Conservation (phyloP, 2,797 vertebrate genomes). For the Lepus oiostolus region DNA sequence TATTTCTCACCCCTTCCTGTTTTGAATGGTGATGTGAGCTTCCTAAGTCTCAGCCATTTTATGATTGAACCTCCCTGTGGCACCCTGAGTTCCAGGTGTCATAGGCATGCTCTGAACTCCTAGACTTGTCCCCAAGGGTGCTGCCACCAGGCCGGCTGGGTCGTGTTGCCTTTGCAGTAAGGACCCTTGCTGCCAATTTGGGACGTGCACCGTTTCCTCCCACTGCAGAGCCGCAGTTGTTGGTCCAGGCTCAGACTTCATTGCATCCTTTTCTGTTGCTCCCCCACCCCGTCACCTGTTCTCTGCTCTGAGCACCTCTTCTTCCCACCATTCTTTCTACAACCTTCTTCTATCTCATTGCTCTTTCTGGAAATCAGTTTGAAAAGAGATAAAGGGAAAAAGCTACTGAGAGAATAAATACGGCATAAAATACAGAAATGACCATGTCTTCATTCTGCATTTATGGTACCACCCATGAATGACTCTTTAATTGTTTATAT, state of each 20-base stretch:
- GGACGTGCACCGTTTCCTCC: not conserved
- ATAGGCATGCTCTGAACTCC: not conserved
- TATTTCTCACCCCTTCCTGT: not conserved
- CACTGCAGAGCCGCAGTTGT: not conserved
- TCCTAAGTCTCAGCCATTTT: not conserved
- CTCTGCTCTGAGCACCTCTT: not conserved
- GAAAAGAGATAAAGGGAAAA: constrained; percentile 46
- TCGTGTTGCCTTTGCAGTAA: not conserved
- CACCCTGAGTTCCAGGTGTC: not conserved
- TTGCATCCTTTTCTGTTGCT: not conserved
- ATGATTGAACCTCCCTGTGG: not conserved
- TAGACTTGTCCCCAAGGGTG: not conserved
- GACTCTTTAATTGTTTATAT: not conserved
- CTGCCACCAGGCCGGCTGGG: not conserved
- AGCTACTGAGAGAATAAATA: not conserved
- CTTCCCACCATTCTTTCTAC: not conserved
- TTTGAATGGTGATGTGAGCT: not conserved
- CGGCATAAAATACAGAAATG: constrained; percentile 27
- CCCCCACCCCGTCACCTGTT: not conserved
- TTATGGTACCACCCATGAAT: not conserved
- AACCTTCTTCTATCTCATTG: not conserved
- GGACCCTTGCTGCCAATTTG: not conserved
- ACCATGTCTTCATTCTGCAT: not conserved
- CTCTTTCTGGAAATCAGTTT: constrained; percentile 14
- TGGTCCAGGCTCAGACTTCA: not conserved